Conservation (phyloP, 2,113 vertebrate species). For the Pyxicephalus adspersus region DNA sequence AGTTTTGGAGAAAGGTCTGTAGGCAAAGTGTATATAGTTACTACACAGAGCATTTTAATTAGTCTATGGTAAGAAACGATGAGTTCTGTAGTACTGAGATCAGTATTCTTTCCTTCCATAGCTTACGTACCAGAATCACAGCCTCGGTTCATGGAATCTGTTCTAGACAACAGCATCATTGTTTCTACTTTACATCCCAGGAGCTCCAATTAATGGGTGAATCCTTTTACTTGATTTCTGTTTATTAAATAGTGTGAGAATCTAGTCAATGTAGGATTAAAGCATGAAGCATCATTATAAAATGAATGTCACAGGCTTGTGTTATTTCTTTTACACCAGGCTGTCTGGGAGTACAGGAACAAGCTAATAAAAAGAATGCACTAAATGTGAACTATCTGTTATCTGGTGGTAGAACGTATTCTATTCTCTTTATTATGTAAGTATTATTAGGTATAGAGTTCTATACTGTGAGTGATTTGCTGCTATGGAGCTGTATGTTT, state of each 20-base stretch:
- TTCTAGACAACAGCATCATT: conserved; percentile 51
- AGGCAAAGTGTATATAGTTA: too few relatives aligned
- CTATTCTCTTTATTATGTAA: not conserved
- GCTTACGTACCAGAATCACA: conserved; percentile 59
- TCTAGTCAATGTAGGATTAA: conserved; percentile 60
- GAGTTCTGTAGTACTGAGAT: too few relatives aligned
- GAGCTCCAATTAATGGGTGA: conserved; percentile 63
- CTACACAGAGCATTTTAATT: too few relatives aligned
- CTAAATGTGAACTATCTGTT: not conserved
- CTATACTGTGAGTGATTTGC: not conserved
- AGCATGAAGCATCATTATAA: conserved; percentile 53
- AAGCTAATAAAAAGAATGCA: not conserved
- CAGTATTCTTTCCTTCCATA: not conserved
- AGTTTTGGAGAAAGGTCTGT: too few relatives aligned
- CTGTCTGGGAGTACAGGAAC: not conserved
- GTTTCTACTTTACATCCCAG: conserved; percentile 61
- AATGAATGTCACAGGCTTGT: conserved; percentile 31
- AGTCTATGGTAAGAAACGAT: too few relatives aligned
- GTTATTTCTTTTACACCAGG: conserved; percentile 10
- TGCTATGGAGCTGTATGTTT: not conserved
- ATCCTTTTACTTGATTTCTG: conserved; percentile 61
- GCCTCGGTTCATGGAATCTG: conserved; percentile 45
- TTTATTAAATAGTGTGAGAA: conserved; percentile 63
- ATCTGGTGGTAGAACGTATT: conserved; percentile 15
- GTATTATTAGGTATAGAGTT: too few relatives aligned